Evolutionary conservation across 2,113 vertebrate genomes (phyloP), one percentile per base, ranked within the genome.

Genomic region (Setophaga petechia): DNA sequence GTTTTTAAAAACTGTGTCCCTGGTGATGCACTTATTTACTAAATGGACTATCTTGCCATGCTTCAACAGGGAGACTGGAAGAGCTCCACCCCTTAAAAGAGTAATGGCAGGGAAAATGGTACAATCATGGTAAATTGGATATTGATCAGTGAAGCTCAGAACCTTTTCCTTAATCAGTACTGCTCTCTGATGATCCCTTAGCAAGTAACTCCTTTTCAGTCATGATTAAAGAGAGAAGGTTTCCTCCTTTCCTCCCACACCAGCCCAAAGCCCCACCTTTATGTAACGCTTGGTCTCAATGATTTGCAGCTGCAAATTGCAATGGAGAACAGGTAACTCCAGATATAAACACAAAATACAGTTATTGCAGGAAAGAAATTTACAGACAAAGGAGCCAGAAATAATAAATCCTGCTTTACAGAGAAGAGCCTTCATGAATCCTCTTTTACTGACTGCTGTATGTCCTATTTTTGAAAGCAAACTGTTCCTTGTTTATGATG

Each of bases 401-500:
- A 73, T 76, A 79, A 87, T 51, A 5, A 71, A 71, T 72, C 16
- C 18, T 87, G 39, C 58, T 52, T 71, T 82, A 76, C 12, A 88
- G 49, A 79, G 22, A 91, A 76, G 15, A 80, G 15, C 18, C 47
- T 88, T 63, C 1, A 5, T 74, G 43, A 88, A 71, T 86, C 14
- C 3, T 66, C 28, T 83, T 18, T 51, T 47, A 62, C 33, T 90
- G 75, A 77, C 43, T 93, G 71, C 52, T 94, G 61, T 20, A 16
- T 86, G 49, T 79, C 54, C 79, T 88, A 2, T 46, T 95, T 96
- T 88, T 88, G 59, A 94, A 84, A 77, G 23, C 46, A 90, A 80
- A 90, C 28, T 73, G 22, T 90, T 95, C 46, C 75, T 88, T 83
- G 31, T 86, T 88, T 80, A 59, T 74, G 51, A 59, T 80, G 37